These are phyloP conservation scores for Drosophila navojoa DNA, from an alignment of 1,140 invertebrate species.

Conservation along the genomic window DNA sequence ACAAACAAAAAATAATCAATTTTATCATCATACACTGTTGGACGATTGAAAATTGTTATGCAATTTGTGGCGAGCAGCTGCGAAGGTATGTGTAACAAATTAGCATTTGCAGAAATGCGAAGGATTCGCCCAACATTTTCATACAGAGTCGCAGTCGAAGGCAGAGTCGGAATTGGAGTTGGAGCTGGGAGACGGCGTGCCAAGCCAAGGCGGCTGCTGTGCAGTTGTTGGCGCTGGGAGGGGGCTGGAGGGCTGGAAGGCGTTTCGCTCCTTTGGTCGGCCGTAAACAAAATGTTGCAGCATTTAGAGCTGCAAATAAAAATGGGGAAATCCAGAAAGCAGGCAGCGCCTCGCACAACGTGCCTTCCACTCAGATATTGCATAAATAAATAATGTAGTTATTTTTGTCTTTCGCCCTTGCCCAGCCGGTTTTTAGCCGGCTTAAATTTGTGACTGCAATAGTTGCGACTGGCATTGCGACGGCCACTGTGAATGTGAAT, in stretches of 20 bases:
- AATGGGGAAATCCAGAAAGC: conserved; percentile 34
- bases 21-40: not conserved
- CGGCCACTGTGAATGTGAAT: conserved; percentile 26
- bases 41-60: conserved; percentile 21
- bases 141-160: not conserved
- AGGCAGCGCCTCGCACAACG: conserved; percentile 13
- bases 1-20: not conserved
- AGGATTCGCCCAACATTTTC: conserved; percentile 3
- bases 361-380: conserved; percentile 55
- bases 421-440: conserved; percentile 17
- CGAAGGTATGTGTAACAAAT: conserved; percentile 41
- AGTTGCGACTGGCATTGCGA: conserved; percentile 41
- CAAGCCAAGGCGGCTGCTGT: conserved; percentile 2
- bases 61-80: conserved; percentile 3
- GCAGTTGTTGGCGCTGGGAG: not conserved
- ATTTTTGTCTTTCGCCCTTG: conserved; percentile 70
- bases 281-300: conserved; percentile 66
- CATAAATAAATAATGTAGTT: conserved; percentile 74
- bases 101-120: conserved; percentile 50
- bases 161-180: not conserved
- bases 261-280: conserved; percentile 35
- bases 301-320: conserved; percentile 61
- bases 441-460: conserved; percentile 53
- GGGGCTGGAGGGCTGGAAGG: not conserved
- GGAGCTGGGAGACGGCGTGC: not conserved